Conservation (phyloP, 2,113 vertebrate genomes). For the Cyphomyrus discorhynchus region DNA sequence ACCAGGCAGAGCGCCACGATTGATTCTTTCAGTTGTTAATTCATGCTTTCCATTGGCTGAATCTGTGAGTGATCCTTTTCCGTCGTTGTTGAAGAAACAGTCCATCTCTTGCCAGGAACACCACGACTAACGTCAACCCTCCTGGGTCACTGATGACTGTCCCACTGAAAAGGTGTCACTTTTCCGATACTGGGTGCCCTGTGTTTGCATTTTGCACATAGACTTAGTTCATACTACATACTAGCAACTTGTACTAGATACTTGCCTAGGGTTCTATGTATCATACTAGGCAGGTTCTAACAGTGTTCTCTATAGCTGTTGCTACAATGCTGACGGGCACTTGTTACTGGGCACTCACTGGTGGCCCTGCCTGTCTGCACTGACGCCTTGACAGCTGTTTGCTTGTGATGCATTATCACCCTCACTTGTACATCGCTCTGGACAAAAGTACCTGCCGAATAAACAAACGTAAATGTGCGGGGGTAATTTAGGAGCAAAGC, state of each 20-base stretch:
- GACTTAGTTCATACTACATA: not conserved
- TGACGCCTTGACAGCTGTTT: not conserved
- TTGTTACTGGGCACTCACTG: not conserved
- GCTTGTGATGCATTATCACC: not conserved
- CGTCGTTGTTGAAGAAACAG: not conserved
- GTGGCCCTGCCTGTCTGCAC: not conserved
- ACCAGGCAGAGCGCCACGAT: not conserved
- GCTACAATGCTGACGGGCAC: not conserved
- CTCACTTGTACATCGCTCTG: not conserved
- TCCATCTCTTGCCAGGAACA: not conserved
- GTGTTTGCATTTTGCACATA: not conserved
- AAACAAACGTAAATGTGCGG: not conserved
- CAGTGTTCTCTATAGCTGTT: not conserved
- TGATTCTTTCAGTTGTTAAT: not conserved
- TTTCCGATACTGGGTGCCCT: not conserved
- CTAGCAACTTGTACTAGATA: not conserved
- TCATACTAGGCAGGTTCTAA: not conserved
- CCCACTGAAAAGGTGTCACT: not conserved
- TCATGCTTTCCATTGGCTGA: not conserved
- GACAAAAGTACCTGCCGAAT: not conserved
- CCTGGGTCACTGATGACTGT: not conserved
- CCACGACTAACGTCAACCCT: not conserved
- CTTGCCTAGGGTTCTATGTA: not conserved
- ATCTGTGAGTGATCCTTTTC: not conserved
- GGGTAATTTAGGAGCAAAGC: not conserved